Conservation (phyloP, 2,888 invertebrate genomes). For the Odontothrips loti region DNA sequence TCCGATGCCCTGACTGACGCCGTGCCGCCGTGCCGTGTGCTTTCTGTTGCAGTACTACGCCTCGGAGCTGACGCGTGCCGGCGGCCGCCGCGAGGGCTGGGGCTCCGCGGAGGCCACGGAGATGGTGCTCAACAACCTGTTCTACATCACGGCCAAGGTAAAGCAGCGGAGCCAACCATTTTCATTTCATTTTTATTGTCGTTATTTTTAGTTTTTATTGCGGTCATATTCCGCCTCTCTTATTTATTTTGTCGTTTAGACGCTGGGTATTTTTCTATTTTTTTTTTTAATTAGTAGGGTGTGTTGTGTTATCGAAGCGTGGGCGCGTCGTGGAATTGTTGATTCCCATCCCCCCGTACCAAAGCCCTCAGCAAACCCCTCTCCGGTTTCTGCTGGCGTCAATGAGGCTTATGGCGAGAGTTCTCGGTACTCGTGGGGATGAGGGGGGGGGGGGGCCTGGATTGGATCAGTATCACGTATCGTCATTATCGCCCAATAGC, state of each 20-base stretch:
- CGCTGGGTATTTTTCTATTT: not conserved
- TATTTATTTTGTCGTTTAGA: not conserved
- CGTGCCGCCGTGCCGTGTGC: not conserved
- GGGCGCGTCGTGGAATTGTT: not conserved
- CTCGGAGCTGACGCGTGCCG: conserved; percentile 59
- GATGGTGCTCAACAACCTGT: conserved; percentile 97
- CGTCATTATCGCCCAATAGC: too few relatives aligned
- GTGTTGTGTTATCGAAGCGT: not conserved
- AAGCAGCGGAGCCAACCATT: conserved; percentile 7
- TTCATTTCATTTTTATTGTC: conserved; percentile 18
- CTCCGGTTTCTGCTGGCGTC: too few relatives aligned
- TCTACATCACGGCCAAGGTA: conserved; percentile 96
- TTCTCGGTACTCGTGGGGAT: too few relatives aligned
- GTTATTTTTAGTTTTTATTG: not conserved
- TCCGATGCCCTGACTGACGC: not conserved
- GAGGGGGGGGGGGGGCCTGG: too few relatives aligned
- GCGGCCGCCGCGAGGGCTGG: conserved; percentile 84
- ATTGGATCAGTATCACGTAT: too few relatives aligned
- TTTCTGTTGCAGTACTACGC: conserved; percentile 55
- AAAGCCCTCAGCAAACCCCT: too few relatives aligned
- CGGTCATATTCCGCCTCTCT: not conserved
- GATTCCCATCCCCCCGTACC: not conserved
- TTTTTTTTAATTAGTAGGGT: not conserved
- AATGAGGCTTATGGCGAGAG: too few relatives aligned
- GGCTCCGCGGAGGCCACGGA: conserved; percentile 99